These are phyloP conservation scores for Anguilla obscura DNA, from an alignment of 2,797 vertebrate genomes.

Conservation along the genomic window DNA sequence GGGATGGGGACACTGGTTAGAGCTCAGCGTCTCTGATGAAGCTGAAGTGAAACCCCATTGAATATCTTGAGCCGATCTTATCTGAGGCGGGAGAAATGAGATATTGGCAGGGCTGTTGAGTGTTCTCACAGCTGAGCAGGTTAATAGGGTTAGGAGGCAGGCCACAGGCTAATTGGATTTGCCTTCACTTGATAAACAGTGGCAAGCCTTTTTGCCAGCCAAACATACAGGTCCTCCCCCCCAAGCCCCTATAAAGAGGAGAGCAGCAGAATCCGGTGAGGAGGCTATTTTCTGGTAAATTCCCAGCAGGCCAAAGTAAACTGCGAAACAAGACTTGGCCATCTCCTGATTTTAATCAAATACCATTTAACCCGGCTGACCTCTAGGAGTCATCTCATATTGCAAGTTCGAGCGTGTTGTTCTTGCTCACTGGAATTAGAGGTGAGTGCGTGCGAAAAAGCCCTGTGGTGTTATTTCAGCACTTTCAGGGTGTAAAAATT, in stretches of 20 bases:
- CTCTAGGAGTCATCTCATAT: slow-evolving; percentile 74
- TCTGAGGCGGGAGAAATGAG: slow-evolving; percentile 91
- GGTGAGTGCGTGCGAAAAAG: slow-evolving; percentile 54
- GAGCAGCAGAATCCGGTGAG: slow-evolving; percentile 48
- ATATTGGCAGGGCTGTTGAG: slow-evolving; percentile 94
- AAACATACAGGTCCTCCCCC: slow-evolving; percentile 63
- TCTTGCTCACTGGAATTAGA: slow-evolving; percentile 61
- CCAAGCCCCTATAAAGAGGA: slow-evolving; percentile 36
- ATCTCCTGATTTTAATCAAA: slow-evolving; percentile 87
- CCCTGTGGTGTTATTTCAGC: slow-evolving; percentile 58
- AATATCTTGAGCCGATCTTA: slow-evolving; percentile 96
- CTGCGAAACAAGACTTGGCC: slow-evolving; percentile 69
- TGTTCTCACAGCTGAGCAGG: slow-evolving; percentile 91
- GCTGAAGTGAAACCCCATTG: slow-evolving; percentile 84
- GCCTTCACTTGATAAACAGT: slow-evolving; percentile 92
- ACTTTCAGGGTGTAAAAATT: slow-evolving; percentile 52
- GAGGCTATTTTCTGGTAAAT: slow-evolving; percentile 73
- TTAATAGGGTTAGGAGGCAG: slow-evolving; percentile 95
- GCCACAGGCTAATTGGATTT: slow-evolving; percentile 98
- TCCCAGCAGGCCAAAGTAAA: slow-evolving; percentile 65
- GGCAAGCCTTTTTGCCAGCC: slow-evolving; percentile 75
- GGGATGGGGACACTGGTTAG: slow-evolving; percentile 70
- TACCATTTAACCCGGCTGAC: slow-evolving; percentile 80
- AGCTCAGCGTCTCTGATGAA: slow-evolving; percentile 76
- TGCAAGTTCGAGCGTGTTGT: slow-evolving; percentile 67